Evolutionary conservation across 2,113 vertebrate genomes (phyloP).

Genomic region (Martes martes): DNA sequence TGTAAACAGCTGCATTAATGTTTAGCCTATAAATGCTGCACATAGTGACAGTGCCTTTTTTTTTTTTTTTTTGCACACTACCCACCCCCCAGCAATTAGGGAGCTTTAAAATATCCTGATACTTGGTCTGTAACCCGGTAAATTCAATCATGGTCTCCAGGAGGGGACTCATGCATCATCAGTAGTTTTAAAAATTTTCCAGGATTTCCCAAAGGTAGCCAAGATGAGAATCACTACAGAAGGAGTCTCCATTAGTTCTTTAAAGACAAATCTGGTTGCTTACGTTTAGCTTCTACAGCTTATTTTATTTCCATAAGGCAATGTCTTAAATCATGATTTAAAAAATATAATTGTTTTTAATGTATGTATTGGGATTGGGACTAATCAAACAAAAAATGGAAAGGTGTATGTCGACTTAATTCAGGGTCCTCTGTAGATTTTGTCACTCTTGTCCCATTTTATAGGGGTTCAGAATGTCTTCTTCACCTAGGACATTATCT

Average conservation of each 20-base stretch:
- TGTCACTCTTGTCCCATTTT: not conserved
- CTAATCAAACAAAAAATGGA: not conserved
- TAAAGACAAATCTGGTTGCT: not conserved
- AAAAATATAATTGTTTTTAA: not conserved
- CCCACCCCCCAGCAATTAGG: not conserved
- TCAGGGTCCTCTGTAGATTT: accelerated
- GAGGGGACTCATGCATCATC: not conserved
- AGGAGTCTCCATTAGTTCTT: not conserved
- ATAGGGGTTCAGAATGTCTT: not conserved
- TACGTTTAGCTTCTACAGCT: not conserved
- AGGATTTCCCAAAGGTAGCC: not conserved
- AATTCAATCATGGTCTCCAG: not conserved
- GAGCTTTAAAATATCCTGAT: not conserved
- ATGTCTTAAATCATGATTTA: not conserved
- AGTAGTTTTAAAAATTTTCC: not conserved
- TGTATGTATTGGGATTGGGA: not conserved
- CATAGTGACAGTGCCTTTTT: not conserved
- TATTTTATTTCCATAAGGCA: not conserved
- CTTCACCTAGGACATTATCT: not conserved
- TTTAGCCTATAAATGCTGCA: not conserved
- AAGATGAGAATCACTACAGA: not conserved
- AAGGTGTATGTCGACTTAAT: not conserved
- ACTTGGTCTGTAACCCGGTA: not conserved
- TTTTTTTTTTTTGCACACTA: not conserved
- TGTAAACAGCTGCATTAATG: not conserved